A percentile compares a stretch with the other conserved stretches of the same genome.
Conservation (phyloP, 2,888 invertebrate species). For the Idaea dimidiata region DNA sequence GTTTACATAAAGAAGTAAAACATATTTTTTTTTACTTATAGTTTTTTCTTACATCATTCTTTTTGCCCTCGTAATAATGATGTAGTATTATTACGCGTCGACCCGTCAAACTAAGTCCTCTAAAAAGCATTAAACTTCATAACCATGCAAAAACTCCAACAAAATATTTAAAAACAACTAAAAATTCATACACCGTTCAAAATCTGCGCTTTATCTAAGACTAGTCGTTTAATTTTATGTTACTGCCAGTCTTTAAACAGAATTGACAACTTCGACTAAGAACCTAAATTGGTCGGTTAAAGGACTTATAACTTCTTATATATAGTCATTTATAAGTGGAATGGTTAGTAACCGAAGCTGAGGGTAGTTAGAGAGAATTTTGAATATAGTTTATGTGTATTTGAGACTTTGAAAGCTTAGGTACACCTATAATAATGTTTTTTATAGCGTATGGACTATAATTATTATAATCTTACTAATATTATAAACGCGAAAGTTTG, state of each 20-base stretch:
- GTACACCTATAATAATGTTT: too few species aligned
- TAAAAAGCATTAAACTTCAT: conserved; percentile 22
- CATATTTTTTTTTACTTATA: too few species aligned
- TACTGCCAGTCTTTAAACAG: conserved; percentile 56
- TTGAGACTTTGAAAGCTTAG: background rate
- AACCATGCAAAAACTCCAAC: conserved; percentile 10
- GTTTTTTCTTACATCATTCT: too few species aligned
- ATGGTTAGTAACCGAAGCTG: background rate
- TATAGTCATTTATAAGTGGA: background rate
- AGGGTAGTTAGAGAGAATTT: background rate
- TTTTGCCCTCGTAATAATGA: too few species aligned
- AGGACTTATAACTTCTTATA: background rate
- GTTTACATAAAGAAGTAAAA: too few species aligned
- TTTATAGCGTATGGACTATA: too few species aligned
- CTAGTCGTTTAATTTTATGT: conserved; percentile 68
- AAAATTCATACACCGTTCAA: conserved; percentile 25
- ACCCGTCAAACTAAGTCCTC: too few species aligned
- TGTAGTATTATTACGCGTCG: too few species aligned
- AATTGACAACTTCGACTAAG: conserved; percentile 59
- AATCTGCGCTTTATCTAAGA: conserved; percentile 44
- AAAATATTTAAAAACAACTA: background rate
- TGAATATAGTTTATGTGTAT: background rate
- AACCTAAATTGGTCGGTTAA: background rate
- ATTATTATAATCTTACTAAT: too few species aligned
- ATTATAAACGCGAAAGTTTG: too few species aligned